These are phyloP conservation scores for Chelidonichthys spinosus DNA, from an alignment of 2,797 vertebrate species.

Conservation along the genomic window DNA sequence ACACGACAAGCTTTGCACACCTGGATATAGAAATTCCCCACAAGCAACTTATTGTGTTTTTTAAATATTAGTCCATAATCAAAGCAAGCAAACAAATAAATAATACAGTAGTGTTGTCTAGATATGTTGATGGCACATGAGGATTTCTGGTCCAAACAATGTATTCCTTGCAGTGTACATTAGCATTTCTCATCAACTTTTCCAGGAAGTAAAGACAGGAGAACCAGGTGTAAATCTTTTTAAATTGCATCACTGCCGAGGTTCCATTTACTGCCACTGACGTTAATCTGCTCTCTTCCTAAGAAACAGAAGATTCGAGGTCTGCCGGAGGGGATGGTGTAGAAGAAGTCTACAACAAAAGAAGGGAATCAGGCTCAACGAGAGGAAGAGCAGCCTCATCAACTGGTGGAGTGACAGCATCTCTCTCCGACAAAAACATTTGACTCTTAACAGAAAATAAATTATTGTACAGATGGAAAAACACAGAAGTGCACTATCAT, in stretches of 20 bases:
- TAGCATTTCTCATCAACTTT: slow-evolving; percentile 13
- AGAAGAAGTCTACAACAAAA: slow-evolving; percentile 14
- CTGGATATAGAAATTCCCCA: no score
- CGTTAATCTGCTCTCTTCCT: slow-evolving; percentile 36
- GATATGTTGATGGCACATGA: no score
- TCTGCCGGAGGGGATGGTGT: slow-evolving; percentile 67
- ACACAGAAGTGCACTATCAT: slow-evolving; percentile 7
- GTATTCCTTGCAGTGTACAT: no score
- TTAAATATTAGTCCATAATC: no score
- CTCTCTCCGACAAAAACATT: slow-evolving; percentile 8
- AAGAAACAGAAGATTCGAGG: slow-evolving; percentile 69
- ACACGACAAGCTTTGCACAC: no score
- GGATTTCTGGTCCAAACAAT: no score
- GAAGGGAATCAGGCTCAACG: not conserved
- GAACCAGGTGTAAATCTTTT: slow-evolving; percentile 12
- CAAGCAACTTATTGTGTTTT: no score
- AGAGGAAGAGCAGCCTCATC: slow-evolving; percentile 25
- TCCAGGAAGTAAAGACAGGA: slow-evolving; percentile 21
- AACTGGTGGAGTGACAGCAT: slow-evolving; percentile 7
- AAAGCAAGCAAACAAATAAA: no score
- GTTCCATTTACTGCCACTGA: slow-evolving; percentile 27
- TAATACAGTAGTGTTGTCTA: no score
- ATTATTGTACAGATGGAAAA: slow-evolving; percentile 43
- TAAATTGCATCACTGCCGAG: slow-evolving; percentile 26
- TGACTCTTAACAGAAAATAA: slow-evolving; percentile 48